A percentile compares a stretch with the other conserved stretches of the same genome.
Evolutionary conservation across 2,113 vertebrate genomes (phyloP).

Genomic region (Xiphophorus couchianus): DNA sequence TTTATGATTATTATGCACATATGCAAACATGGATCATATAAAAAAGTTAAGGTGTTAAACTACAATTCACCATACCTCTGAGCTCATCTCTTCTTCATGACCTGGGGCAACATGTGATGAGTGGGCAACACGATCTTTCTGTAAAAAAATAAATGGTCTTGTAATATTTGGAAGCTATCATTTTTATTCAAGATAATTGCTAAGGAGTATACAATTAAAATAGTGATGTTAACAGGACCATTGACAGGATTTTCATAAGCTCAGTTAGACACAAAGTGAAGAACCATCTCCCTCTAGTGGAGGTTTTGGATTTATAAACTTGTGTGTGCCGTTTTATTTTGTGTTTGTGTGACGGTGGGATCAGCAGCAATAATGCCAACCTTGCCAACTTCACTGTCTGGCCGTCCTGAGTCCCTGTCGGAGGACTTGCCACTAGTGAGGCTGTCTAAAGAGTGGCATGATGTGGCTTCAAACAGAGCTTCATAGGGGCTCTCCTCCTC

Average conservation of each 20-base stretch:
- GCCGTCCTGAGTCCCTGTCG: slow-evolving; percentile 86
- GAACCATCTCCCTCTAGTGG: slow-evolving; percentile 73
- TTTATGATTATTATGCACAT: not conserved
- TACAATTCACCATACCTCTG: slow-evolving; percentile 62
- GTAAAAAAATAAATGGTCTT: slow-evolving; percentile 18
- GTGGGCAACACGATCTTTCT: slow-evolving; percentile 87
- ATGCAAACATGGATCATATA: not conserved
- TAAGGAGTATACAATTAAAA: not conserved
- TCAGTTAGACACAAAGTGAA: slow-evolving; percentile 11
- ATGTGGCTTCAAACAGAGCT: slow-evolving; percentile 91
- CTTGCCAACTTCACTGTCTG: slow-evolving; percentile 84
- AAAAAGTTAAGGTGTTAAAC: not conserved
- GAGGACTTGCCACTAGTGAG: slow-evolving; percentile 92
- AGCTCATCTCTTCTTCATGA: slow-evolving; percentile 86
- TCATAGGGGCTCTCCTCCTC: slow-evolving; percentile 94
- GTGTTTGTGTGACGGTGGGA: not conserved
- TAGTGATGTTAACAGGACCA: not conserved
- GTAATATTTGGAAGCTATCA: not conserved
- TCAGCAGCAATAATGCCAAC: slow-evolving; percentile 42
- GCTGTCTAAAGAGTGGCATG: slow-evolving; percentile 95
- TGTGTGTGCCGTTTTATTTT: not conserved
- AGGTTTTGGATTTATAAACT: not conserved
- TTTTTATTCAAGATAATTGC: not conserved
- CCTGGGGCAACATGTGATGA: slow-evolving; percentile 84
- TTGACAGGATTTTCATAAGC: not conserved